phyloP scores from a whole-genome alignment of 2,113 vertebrate genomes.

The Megaceryle torquata region DNA sequence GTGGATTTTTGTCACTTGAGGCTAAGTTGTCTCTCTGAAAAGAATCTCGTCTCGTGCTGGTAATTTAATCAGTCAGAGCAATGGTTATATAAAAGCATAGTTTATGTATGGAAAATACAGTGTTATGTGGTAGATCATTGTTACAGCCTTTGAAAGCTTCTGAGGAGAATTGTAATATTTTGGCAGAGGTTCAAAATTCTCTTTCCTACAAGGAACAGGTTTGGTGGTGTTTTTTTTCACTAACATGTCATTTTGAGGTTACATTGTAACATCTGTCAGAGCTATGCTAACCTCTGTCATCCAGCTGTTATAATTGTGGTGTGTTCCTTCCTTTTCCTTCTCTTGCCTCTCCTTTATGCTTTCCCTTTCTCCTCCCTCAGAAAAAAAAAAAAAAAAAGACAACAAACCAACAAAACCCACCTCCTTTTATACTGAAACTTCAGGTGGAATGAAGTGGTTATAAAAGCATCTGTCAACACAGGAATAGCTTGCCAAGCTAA shows the following conservation, averaged over 20 bases:
- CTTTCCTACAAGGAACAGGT: conserved; percentile 45
- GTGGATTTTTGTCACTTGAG: not conserved
- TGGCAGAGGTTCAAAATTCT: conserved; percentile 37
- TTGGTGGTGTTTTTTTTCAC: not conserved
- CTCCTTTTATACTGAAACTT: conserved; percentile 75
- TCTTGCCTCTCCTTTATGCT: conserved; percentile 48
- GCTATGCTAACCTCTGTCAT: conserved; percentile 55
- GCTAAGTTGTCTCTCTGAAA: not conserved
- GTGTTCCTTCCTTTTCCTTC: conserved; percentile 56
- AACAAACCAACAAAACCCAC: not conserved
- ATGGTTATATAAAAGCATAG: not conserved
- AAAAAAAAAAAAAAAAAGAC: not conserved
- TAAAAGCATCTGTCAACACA: conserved; percentile 84
- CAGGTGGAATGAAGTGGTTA: conserved; percentile 81
- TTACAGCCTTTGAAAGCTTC: conserved; percentile 7
- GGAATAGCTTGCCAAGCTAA: conserved; percentile 81
- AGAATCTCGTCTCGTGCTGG: not conserved
- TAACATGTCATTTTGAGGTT: conserved; percentile 54
- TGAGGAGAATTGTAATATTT: conserved; percentile 44
- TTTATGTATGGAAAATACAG: conserved; percentile 11
- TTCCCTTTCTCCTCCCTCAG: conserved; percentile 22
- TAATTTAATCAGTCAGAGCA: conserved; percentile 23
- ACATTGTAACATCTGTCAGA: conserved; percentile 64
- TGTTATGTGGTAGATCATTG: conserved; percentile 13
- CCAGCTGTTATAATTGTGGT: conserved; percentile 57